Percentiles rank a stretch among this genome's conserved stretches.
These are phyloP conservation scores for Parazoanthus darwini DNA, from an alignment of 92 coral and sea anemone genomes.

Conservation along the genomic window DNA sequence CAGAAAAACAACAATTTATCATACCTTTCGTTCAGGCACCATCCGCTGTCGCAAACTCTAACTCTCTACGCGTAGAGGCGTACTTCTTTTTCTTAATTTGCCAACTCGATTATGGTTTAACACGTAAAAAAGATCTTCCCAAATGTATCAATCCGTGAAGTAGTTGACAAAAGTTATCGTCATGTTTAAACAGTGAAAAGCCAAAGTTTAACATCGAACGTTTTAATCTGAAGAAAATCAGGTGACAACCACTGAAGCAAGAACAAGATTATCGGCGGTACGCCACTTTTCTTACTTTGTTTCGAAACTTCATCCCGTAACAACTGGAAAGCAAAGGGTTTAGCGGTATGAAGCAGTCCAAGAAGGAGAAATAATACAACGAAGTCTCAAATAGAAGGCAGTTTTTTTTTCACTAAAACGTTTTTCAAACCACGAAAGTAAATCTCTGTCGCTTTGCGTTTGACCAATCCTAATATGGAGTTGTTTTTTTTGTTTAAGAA, in stretches of 20 bases:
- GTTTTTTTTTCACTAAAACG: too few species aligned
- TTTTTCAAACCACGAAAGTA: too few species aligned
- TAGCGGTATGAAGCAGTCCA: constrained; percentile 17
- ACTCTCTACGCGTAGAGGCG: constrained; percentile 4
- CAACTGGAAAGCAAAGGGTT: constrained; percentile 25
- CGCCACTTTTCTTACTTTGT: constrained; percentile 11
- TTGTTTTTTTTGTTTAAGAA: too few species aligned
- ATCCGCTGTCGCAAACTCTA: constrained; percentile 22
- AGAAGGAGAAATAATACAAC: constrained; percentile 23
- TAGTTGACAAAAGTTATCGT: too few species aligned
- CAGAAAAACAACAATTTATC: constrained; percentile 22
- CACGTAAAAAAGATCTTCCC: constrained; percentile 24
- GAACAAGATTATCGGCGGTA: constrained; percentile 13
- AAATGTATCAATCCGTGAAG: constrained; percentile 3
- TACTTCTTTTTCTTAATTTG: constrained; percentile 14
- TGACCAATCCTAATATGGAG: too few species aligned
- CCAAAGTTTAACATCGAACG: background rate
- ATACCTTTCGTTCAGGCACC: constrained; percentile 7
- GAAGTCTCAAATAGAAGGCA: background rate
- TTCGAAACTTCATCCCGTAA: constrained; percentile 16
- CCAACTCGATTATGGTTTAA: constrained; percentile 18
- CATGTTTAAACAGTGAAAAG: too few species aligned
- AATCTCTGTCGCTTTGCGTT: too few species aligned
- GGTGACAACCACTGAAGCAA: constrained; percentile 24
- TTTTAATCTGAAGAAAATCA: constrained; percentile 23